A percentile compares a stretch with the other conserved stretches of the same genome.
Conservation (phyloP, 1,140 invertebrate genomes). For the Sweltsa coloradensis region DNA sequence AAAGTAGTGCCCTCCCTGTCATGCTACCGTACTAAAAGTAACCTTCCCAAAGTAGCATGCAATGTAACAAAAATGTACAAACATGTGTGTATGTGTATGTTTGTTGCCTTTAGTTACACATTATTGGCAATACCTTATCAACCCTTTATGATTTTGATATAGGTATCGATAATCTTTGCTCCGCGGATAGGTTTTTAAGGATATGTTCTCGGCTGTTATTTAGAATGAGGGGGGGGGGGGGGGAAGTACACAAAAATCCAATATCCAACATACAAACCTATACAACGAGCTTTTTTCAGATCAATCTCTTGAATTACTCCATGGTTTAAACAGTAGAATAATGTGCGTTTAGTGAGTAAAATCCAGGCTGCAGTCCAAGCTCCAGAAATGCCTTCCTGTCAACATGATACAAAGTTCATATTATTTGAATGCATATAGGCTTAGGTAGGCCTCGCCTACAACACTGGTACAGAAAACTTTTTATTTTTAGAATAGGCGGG, state of each 20-base stretch:
- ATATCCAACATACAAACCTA: slow-evolving; percentile 40
- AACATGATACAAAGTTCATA: no score
- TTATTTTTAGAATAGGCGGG: no score
- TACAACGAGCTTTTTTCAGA: slow-evolving; percentile 65
- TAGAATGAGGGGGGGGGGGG: slow-evolving; percentile 3
- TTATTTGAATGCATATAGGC: no score
- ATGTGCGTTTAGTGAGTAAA: slow-evolving; percentile 49
- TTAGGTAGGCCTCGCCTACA: no score
- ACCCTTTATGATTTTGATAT: not conserved
- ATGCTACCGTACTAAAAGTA: no score
- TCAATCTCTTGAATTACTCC: slow-evolving; percentile 48
- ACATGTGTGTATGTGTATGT: no score
- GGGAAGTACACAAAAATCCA: slow-evolving; percentile 9
- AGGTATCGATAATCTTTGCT: not conserved
- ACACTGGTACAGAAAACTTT: no score
- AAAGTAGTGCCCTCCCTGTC: no score
- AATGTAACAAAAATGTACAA: no score
- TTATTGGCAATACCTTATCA: not conserved
- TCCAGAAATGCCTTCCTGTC: slow-evolving; percentile 47
- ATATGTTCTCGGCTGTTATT: slow-evolving; percentile 11
- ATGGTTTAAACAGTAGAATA: slow-evolving; percentile 48
- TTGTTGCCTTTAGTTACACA: no score
- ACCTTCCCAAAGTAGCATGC: no score
- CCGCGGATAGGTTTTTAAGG: not conserved
- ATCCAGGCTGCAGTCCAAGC: slow-evolving; percentile 68